These are phyloP conservation scores for Escarpia spicata DNA, from an alignment of 2,888 invertebrate species.

Conservation along the genomic window DNA sequence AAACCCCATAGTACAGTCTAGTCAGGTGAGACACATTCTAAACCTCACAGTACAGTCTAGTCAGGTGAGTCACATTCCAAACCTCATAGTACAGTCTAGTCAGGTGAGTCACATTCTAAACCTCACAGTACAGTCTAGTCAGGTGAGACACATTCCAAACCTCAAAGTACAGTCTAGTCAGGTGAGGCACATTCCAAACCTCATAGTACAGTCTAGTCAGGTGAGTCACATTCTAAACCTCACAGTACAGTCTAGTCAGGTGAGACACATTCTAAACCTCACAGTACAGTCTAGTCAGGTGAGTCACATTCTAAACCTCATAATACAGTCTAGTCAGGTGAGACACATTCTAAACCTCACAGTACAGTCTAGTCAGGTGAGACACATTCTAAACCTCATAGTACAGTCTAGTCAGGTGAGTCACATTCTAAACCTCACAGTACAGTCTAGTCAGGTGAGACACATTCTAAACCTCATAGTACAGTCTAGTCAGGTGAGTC, in stretches of 20 bases:
- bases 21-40: constrained; percentile 44
- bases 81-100: too few species aligned
- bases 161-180: not conserved
- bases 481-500: not conserved
- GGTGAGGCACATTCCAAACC: not conserved
- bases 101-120: constrained; percentile 59
- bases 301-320: constrained; percentile 56
- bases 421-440: constrained; percentile 55
- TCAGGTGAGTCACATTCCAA: not conserved
- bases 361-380: not conserved
- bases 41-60: not conserved
- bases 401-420: too few species aligned
- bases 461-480: not conserved
- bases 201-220: too few species aligned
- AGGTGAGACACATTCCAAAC: constrained; percentile 40
- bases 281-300: too few species aligned
- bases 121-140: constrained; percentile 49
- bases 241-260: too few species aligned
- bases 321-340: constrained; percentile 51
- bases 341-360: not conserved
- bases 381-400: too few species aligned
- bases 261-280: too few species aligned
- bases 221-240: too few species aligned
- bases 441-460: constrained; percentile 50
- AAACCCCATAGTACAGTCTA: constrained; percentile 49